These are phyloP conservation scores for Acanthosepion pharaonis DNA, from an alignment of 2,888 invertebrate species.

Conservation along the genomic window DNA sequence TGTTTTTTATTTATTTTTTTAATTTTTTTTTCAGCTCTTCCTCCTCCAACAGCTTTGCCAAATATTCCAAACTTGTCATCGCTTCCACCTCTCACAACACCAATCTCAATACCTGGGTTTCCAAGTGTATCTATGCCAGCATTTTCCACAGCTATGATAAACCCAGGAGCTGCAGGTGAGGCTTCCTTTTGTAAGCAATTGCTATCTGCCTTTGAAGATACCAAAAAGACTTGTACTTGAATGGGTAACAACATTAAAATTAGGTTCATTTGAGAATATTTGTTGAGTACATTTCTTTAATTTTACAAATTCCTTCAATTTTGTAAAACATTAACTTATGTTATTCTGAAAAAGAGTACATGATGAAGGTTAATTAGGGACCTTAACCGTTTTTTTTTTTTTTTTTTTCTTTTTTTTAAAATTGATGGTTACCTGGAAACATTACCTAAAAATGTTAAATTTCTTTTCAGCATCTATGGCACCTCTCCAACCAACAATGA, in stretches of 20 bases:
- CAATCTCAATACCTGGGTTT: slow-evolving; percentile 58
- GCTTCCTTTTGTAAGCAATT: neutral
- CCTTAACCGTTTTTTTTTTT: neutral
- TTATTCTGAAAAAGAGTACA: too few relatives aligned
- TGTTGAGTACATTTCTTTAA: too few relatives aligned
- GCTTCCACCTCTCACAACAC: slow-evolving; percentile 56
- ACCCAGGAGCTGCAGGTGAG: neutral
- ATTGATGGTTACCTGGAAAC: too few relatives aligned
- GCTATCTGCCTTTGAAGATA: too few relatives aligned
- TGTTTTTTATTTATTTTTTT: too few relatives aligned
- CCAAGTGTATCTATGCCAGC: slow-evolving; percentile 58
- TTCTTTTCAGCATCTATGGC: slow-evolving; percentile 13
- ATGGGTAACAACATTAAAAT: too few relatives aligned
- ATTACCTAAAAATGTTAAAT: too few relatives aligned
- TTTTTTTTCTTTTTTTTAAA: neutral
- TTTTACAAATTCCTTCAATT: too few relatives aligned
- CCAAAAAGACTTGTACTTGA: too few relatives aligned
- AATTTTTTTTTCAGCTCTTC: slow-evolving; percentile 51
- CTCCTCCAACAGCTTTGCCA: slow-evolving; percentile 55
- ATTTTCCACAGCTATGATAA: slow-evolving; percentile 46
- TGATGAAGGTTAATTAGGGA: too few relatives aligned
- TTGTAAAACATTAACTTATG: too few relatives aligned
- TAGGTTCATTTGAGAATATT: too few relatives aligned
- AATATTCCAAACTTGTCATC: slow-evolving; percentile 57
- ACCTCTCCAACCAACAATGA: slow-evolving; percentile 6